These are phyloP conservation scores for Drosophila repletoides DNA, from an alignment of 1,140 invertebrate genomes.

Conservation along the genomic window DNA sequence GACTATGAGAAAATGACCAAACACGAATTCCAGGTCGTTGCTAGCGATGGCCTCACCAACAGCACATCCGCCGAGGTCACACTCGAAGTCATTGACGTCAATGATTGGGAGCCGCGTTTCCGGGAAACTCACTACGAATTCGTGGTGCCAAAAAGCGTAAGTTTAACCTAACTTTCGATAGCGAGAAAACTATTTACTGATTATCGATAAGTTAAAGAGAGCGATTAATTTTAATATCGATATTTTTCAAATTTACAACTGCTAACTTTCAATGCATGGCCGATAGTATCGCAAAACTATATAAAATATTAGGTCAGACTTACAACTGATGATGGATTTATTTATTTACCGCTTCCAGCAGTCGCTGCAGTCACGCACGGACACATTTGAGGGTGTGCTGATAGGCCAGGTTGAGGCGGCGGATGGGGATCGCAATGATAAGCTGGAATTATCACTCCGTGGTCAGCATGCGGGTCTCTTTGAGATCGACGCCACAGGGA, in stretches of 20 bases:
- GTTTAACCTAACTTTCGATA: no score
- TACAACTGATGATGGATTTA: not conserved
- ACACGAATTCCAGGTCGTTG: constrained; percentile 91
- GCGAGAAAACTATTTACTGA: no score
- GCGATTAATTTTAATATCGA: no score
- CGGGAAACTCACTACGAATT: constrained; percentile 94
- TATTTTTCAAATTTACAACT: no score
- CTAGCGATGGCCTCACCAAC: constrained; percentile 88
- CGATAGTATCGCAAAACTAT: no score
- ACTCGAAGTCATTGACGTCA: constrained; percentile 92
- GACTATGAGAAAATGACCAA: constrained; percentile 90
- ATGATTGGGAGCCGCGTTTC: constrained; percentile 96
- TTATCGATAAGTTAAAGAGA: no score
- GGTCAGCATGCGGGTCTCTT: constrained; percentile 88
- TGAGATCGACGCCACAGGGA: constrained; percentile 83
- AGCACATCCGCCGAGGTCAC: constrained; percentile 86
- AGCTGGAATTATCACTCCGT: constrained; percentile 86
- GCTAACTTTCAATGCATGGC: no score
- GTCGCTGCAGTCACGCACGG: constrained; percentile 62
- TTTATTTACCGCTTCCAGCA: constrained; percentile 36
- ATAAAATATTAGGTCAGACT: no score
- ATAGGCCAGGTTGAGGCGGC: constrained; percentile 89
- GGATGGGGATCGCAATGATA: constrained; percentile 91
- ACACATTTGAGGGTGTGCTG: constrained; percentile 71
- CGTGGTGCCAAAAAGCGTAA: constrained; percentile 82